Conservation (phyloP, 2,888 invertebrate species). For the Dynastes hyllus region DNA sequence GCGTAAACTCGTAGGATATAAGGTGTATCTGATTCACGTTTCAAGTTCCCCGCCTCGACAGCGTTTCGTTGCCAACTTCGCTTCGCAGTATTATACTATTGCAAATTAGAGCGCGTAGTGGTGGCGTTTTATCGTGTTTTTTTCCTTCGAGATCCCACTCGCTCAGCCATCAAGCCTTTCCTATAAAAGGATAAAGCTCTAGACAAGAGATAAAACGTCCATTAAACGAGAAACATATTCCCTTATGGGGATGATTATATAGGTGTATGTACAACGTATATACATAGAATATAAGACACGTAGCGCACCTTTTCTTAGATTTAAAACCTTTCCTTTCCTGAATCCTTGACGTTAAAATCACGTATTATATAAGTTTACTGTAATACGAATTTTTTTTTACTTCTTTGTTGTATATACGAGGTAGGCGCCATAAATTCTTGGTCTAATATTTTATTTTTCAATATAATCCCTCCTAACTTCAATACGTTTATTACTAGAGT, state of each 20-base stretch:
- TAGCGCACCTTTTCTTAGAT: conserved; percentile 33
- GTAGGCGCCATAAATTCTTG: too few species aligned
- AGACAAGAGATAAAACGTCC: conserved; percentile 50
- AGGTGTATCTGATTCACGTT: not conserved
- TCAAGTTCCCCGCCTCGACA: not conserved
- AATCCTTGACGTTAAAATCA: conserved; percentile 12
- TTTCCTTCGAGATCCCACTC: conserved; percentile 38
- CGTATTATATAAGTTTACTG: not conserved
- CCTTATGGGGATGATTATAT: conserved; percentile 47
- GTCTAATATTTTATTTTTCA: too few species aligned
- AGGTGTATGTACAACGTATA: not conserved
- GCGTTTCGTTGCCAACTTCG: not conserved
- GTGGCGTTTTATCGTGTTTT: conserved; percentile 21
- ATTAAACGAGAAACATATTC: conserved; percentile 50
- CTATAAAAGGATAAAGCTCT: conserved; percentile 47
- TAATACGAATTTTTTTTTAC: not conserved
- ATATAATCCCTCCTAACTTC: too few species aligned
- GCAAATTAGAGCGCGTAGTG: conserved; percentile 25
- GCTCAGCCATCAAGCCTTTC: conserved; percentile 41
- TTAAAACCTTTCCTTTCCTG: conserved; percentile 30
- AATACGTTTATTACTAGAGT: too few species aligned
- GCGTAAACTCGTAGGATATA: too few species aligned
- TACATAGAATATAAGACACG: conserved; percentile 26
- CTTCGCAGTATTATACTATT: not conserved
- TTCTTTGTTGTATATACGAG: not conserved